Evolutionary conservation across 2,113 vertebrate species (phyloP).

Genomic region (Pachypanchax playfairii): DNA sequence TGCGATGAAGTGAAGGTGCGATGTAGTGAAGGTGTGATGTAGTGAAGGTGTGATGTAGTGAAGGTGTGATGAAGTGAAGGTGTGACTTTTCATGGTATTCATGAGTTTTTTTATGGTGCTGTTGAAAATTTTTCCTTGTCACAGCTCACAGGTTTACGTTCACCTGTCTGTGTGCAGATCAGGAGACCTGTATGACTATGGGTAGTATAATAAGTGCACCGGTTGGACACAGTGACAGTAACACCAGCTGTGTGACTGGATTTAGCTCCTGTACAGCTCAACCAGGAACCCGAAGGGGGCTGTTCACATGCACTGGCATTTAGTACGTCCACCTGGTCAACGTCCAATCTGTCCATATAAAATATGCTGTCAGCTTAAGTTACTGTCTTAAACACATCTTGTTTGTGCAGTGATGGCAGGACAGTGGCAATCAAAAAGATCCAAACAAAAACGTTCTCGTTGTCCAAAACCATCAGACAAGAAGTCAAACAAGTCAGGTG

Average conservation of each 20-base stretch:
- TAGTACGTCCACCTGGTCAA: constrained; percentile 63
- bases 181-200: constrained; percentile 41
- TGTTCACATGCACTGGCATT: constrained; percentile 84
- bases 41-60: no score
- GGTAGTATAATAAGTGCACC: constrained; percentile 76
- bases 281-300: constrained; percentile 58
- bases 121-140: neutral
- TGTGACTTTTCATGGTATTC: no score
- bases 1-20: no score
- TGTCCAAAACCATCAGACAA: constrained; percentile 84
- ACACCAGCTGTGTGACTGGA: constrained; percentile 76
- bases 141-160: no score
- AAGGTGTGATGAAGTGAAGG: no score
- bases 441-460: constrained; percentile 79
- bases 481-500: constrained; percentile 89
- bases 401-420: constrained; percentile 81
- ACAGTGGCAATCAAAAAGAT: constrained; percentile 87
- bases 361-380: neutral
- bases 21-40: no score
- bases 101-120: neutral
- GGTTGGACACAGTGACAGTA: constrained; percentile 74
- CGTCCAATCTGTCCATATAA: neutral
- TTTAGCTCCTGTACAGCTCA: constrained; percentile 78
- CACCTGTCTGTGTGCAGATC: constrained; percentile 59
- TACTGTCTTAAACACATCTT: neutral